phyloP scores from a whole-genome alignment of 2,113 vertebrate species.

The Lepus europaeus region DNA sequence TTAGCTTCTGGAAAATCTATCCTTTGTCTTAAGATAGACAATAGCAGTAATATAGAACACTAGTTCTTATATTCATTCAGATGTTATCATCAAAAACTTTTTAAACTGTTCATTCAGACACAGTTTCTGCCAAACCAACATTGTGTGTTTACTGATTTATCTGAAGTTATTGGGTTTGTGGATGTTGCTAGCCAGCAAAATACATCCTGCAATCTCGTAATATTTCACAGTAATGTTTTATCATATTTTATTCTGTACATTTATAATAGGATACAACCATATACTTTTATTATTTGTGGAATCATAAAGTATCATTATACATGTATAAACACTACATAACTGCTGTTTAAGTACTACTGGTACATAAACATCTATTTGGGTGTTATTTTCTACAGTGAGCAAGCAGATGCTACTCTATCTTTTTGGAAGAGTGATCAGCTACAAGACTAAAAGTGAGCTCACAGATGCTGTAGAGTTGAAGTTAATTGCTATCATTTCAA shows the following conservation, averaged over 20 bases:
- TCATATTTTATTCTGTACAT: neutral
- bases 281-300: neutral
- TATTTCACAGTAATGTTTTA: neutral
- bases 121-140: neutral
- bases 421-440: neutral
- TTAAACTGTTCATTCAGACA: neutral
- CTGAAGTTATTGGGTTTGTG: neutral
- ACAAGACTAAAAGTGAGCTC: neutral
- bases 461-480: neutral
- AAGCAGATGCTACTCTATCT: neutral
- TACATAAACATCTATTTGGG: neutral
- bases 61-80: neutral
- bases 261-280: neutral
- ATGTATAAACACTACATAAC: neutral
- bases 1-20: neutral
- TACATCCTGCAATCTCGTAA: neutral
- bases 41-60: neutral
- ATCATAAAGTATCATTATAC: neutral
- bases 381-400: neutral
- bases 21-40: neutral
- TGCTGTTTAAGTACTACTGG: neutral
- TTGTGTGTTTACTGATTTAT: neutral
- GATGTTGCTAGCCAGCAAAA: neutral
- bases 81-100: neutral
- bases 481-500: slow-evolving; percentile 47